Conservation (phyloP, 2,113 vertebrate species). For the Hemibagrus wyckioides region DNA sequence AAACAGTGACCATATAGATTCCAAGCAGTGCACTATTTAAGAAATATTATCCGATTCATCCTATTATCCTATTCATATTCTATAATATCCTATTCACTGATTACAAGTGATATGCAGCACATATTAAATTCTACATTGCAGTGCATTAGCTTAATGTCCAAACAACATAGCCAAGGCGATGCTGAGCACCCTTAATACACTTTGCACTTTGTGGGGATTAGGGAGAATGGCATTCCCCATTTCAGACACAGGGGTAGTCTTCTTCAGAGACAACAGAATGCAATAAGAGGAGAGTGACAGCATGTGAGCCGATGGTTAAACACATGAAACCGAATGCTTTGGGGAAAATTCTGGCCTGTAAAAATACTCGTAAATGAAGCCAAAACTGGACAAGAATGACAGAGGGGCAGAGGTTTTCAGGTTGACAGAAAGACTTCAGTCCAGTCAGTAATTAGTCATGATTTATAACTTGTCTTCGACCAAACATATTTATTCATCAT, state of each 20-base stretch:
- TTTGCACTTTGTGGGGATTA: neutral
- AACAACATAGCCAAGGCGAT: neutral
- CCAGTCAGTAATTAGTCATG: slow-evolving; percentile 23
- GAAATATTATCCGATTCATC: neutral
- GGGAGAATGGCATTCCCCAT: neutral
- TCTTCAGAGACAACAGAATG: neutral
- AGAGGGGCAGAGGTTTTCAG: neutral
- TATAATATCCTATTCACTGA: neutral
- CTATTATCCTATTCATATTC: too few relatives aligned
- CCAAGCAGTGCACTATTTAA: neutral
- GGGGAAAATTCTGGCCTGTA: neutral
- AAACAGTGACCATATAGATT: too few relatives aligned
- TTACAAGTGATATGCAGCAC: neutral
- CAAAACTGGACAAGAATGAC: neutral
- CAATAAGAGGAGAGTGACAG: slow-evolving; percentile 1
- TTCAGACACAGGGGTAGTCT: neutral
- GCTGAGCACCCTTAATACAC: neutral
- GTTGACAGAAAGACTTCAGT: neutral
- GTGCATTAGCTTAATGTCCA: neutral
- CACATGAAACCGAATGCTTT: neutral
- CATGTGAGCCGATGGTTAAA: neutral
- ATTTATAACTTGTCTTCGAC: neutral
- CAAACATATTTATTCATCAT: slow-evolving; percentile 14
- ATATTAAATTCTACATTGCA: neutral
- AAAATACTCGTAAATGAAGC: neutral